Base-by-base conservation (phyloP, 2,797 vertebrate genomes). In the Bryconaethiops microstoma region DNA sequence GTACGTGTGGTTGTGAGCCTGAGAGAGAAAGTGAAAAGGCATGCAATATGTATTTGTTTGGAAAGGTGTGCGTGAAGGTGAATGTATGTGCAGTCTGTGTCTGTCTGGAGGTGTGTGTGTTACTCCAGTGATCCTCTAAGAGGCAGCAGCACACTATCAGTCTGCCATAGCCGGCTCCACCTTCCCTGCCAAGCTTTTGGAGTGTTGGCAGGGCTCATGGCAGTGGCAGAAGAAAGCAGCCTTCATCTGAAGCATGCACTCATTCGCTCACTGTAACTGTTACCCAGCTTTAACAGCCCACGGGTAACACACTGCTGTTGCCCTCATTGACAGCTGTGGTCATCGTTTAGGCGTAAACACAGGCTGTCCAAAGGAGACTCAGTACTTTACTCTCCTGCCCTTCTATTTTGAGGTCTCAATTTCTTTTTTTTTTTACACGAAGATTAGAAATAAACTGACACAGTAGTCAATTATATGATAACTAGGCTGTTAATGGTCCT, bases 81-180 rank as follows among this genome's bases (percentile, higher is more conserved):
- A n/a, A n/a, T 42, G 19, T 21, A 19, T 54, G 5, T 25, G 9
- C 10, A 23, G 19, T 45, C 21, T 74, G 17, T 57, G 19, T 40
- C 45, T 54, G 48, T 48, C 14, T 54, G 13, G 17, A 8, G 50
- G 69, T 40, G 14, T 21, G 17, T 74, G 71, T 59, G 7, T 57
- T 59, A 39, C 54, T 59, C 14, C 17, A 40, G 35, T 74, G 52
- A 21, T 57, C 71, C 71, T 55, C 71, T 59, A 29, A 57, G 71
- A n/a, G 71, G 71, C 71, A 74, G 54, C 71, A 74, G 14, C 35
- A 21, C 71, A 29, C 54, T n/a, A 14, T 59, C 54, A n/a, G 52
- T 59, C 71, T 3, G 4, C 50, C 40, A 12, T 8, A n/a, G 16
- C 9, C 7, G 48, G 2, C 29, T 57, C 70, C 25, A 2, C 29